phyloP scores from a whole-genome alignment of 2,113 vertebrate species.

The Caranx ignobilis region DNA sequence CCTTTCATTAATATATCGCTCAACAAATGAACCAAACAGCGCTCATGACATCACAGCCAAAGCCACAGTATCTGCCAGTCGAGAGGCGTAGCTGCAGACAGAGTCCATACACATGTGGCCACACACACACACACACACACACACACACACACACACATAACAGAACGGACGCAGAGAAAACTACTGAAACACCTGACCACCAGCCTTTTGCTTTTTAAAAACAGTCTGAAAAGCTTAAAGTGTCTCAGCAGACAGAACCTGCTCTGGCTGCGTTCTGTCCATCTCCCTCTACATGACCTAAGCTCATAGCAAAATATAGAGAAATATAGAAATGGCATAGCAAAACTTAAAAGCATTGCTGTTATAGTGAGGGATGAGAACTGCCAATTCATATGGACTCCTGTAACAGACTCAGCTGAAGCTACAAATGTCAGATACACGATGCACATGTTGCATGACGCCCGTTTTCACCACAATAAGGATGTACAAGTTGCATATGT shows the following conservation, averaged over 20 bases:
- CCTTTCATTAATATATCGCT: slow-evolving; percentile 17
- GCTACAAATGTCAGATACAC: slow-evolving; percentile 28
- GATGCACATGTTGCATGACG: slow-evolving; percentile 24
- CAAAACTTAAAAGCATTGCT: slow-evolving; percentile 27
- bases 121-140: slow-evolving; percentile 40
- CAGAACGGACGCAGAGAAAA: slow-evolving; percentile 12
- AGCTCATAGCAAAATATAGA: slow-evolving; percentile 41
- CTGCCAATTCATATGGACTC: slow-evolving; percentile 24
- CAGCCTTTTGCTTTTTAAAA: slow-evolving; percentile 27
- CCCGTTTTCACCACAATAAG: slow-evolving; percentile 38
- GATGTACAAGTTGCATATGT: slow-evolving; percentile 58
- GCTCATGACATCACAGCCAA: slow-evolving; percentile 47
- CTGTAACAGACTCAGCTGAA: slow-evolving; percentile 38
- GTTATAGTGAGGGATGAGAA: slow-evolving; percentile 52
- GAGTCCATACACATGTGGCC: slow-evolving; percentile 38
- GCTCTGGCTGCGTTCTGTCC: slow-evolving; percentile 19
- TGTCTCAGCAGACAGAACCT: slow-evolving; percentile 30
- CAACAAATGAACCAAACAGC: slow-evolving; percentile 24
- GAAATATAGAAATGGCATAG: slow-evolving; percentile 16
- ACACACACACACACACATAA: slow-evolving; percentile 42
- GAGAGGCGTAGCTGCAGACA: slow-evolving; percentile 51
- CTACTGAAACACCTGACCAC: slow-evolving; percentile 14
- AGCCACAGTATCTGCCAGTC: slow-evolving; percentile 46
- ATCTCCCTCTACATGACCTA: slow-evolving; percentile 31
- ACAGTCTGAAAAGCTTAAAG: slow-evolving; percentile 34